Evolutionary conservation across 2,113 vertebrate species (phyloP).

Genomic region (Sminthopsis crassicaudata): DNA sequence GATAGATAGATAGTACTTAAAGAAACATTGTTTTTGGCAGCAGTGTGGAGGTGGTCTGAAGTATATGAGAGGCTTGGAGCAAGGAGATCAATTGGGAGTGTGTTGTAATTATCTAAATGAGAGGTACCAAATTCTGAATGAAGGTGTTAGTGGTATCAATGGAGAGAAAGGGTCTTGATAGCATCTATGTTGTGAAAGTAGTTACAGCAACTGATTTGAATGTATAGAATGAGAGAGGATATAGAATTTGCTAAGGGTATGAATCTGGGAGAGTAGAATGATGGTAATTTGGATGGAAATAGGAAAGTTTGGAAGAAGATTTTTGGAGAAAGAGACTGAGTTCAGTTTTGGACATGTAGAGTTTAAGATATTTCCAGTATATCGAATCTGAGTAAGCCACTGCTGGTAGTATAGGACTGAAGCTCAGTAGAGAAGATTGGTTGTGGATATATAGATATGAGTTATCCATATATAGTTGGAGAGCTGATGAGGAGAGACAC

Average conservation of each 20-base stretch:
- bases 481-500: not conserved
- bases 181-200: not conserved
- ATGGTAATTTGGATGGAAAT: not conserved
- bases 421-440: not conserved
- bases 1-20: not conserved
- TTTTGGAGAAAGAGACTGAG: not conserved
- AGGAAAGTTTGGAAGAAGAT: not conserved
- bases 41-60: not conserved
- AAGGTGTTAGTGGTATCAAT: not conserved
- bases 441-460: not conserved
- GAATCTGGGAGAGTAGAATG: not conserved
- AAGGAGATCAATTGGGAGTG: not conserved
- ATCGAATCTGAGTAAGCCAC: not conserved
- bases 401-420: not conserved
- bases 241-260: too few relatives aligned
- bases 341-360: not conserved
- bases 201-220: too few relatives aligned
- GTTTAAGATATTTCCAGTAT: not conserved
- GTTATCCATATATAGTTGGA: not conserved
- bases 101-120: not conserved
- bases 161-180: not conserved
- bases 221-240: too few relatives aligned
- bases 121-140: not conserved
- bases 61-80: not conserved
- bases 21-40: too few relatives aligned